A percentile compares a stretch with the other conserved stretches of the same genome.
Conservation (phyloP, 2,797 vertebrate species). For the Acanthurus leucopareius region DNA sequence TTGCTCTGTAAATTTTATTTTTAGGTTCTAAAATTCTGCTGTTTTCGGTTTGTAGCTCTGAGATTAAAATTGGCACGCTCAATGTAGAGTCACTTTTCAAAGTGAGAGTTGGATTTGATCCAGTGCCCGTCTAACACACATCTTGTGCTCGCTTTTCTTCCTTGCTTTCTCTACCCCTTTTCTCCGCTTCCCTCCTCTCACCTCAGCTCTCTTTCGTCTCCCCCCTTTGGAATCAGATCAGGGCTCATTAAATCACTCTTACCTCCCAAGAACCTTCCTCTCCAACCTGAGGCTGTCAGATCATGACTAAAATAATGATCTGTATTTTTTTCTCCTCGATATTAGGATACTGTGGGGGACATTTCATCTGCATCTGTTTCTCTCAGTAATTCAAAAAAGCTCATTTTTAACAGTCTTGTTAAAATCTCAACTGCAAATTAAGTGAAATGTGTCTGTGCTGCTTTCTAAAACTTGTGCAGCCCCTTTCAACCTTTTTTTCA, state of each 20-base stretch:
- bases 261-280: constrained; percentile 22
- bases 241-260: constrained; percentile 27
- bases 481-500: constrained; percentile 22
- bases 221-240: constrained; percentile 17
- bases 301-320: constrained; percentile 29
- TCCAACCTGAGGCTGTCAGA: constrained; percentile 8
- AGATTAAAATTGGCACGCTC: not conserved
- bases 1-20: no score
- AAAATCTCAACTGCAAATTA: not conserved
- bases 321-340: not conserved
- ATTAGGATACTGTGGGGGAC: not conserved
- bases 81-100: not conserved
- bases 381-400: not conserved
- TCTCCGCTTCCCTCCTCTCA: not conserved
- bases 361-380: constrained; percentile 15
- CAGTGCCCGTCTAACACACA: constrained; percentile 1
- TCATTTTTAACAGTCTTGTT: not conserved
- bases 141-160: not conserved
- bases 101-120: constrained; percentile 13
- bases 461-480: constrained; percentile 6
- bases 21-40: not conserved
- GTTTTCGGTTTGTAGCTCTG: not conserved
- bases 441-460: constrained; percentile 19
- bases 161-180: not conserved
- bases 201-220: not conserved